phyloP scores from a whole-genome alignment of 64 coral and sea anemone genomes.

The Montipora foliosa region DNA sequence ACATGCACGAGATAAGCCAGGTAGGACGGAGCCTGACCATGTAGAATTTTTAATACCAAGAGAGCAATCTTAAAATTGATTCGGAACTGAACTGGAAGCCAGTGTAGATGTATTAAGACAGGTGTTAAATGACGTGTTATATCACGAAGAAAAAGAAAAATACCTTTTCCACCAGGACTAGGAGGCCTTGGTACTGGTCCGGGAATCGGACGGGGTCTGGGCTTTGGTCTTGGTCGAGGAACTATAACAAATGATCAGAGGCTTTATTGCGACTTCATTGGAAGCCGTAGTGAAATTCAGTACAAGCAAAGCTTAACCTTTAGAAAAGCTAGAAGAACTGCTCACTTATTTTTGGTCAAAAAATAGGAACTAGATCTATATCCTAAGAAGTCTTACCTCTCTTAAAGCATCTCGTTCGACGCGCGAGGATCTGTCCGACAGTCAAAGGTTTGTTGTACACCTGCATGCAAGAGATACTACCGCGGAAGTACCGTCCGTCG shows the following conservation, averaged over 20 bases:
- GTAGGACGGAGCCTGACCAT: too few species aligned
- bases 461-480: slow-evolving; percentile 72
- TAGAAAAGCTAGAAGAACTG: background rate
- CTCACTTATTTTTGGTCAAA: background rate
- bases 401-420: slow-evolving; percentile 58
- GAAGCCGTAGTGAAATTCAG: background rate
- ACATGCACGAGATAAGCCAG: too few species aligned
- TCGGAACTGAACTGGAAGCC: too few species aligned
- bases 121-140: too few species aligned
- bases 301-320: too few species aligned
- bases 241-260: background rate
- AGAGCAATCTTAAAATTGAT: too few species aligned
- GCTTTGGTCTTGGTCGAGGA: slow-evolving; percentile 15
- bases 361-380: background rate
- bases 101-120: too few species aligned
- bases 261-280: background rate
- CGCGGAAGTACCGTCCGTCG: slow-evolving; percentile 70
- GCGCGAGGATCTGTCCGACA: slow-evolving; percentile 41
- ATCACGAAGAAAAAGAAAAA: background rate
- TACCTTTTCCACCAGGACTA: slow-evolving; percentile 49
- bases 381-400: slow-evolving; percentile 2
- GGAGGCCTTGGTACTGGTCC: slow-evolving; percentile 22
- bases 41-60: too few species aligned
- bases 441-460: slow-evolving; percentile 58
- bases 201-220: slow-evolving; percentile 23